Percentiles rank a stretch among this genome's conserved stretches.
Conservation (phyloP, 2,888 invertebrate species). For the Odontomyia ornata region DNA sequence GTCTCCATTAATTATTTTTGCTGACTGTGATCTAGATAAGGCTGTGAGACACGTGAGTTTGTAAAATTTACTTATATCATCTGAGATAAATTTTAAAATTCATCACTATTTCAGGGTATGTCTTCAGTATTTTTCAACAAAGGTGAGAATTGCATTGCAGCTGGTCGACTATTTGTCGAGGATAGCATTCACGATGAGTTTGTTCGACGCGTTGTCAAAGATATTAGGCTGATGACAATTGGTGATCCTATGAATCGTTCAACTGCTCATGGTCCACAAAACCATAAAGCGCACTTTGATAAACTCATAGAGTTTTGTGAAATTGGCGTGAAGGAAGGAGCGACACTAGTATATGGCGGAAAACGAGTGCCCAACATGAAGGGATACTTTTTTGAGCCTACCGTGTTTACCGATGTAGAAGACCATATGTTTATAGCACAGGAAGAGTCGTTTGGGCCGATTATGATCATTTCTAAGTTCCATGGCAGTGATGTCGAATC, state of each 20-base stretch:
- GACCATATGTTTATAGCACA: slow-evolving; percentile 92
- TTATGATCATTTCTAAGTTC: slow-evolving; percentile 96
- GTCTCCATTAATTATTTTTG: slow-evolving; percentile 92
- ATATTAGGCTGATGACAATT: slow-evolving; percentile 76
- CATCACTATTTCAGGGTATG: slow-evolving; percentile 76
- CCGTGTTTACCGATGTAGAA: slow-evolving; percentile 89
- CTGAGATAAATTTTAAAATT: not conserved
- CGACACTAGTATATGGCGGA: slow-evolving; percentile 85
- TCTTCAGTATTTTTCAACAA: slow-evolving; percentile 97
- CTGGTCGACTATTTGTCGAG: slow-evolving; percentile 92
- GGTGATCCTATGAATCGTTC: slow-evolving; percentile 91
- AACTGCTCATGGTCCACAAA: slow-evolving; percentile 95
- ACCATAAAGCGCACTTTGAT: slow-evolving; percentile 87
- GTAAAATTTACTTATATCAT: not conserved
- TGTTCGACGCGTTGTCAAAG: slow-evolving; percentile 76
- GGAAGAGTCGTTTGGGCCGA: slow-evolving; percentile 96
- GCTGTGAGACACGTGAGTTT: slow-evolving; percentile 83
- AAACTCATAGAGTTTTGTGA: slow-evolving; percentile 81
- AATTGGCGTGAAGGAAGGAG: slow-evolving; percentile 81
- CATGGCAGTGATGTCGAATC: slow-evolving; percentile 84
- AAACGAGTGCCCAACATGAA: slow-evolving; percentile 66
- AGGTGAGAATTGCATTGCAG: slow-evolving; percentile 98
- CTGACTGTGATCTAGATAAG: slow-evolving; percentile 92
- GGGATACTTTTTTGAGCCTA: slow-evolving; percentile 90
- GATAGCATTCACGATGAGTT: slow-evolving; percentile 91